These are phyloP conservation scores for Gallinago media DNA, from an alignment of 2,113 vertebrate species.

Conservation along the genomic window DNA sequence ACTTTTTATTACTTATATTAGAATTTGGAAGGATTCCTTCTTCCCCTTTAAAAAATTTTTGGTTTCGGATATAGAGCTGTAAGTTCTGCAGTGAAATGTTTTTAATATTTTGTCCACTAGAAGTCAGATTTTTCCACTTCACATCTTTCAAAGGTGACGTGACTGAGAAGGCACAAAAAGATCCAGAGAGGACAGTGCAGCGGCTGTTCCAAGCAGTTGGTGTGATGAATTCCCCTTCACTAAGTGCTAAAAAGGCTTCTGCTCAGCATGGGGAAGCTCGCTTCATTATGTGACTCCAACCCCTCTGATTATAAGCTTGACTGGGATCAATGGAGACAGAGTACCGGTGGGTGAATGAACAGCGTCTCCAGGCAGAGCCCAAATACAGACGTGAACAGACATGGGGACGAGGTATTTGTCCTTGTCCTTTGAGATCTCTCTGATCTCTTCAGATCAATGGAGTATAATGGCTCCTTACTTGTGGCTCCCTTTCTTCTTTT, in stretches of 20 bases:
- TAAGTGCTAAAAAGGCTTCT: slow-evolving; percentile 20
- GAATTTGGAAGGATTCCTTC: background rate
- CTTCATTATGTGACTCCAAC: background rate
- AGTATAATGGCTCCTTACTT: background rate
- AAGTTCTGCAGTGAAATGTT: background rate
- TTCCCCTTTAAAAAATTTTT: background rate
- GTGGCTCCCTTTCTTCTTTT: background rate
- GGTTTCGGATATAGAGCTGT: background rate
- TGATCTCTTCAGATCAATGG: background rate
- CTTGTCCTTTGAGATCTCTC: background rate
- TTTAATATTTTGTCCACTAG: background rate
- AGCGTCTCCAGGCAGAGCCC: background rate
- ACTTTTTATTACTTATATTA: background rate
- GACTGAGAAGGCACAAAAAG: background rate
- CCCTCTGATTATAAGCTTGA: slow-evolving; percentile 1
- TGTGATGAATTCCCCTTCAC: background rate
- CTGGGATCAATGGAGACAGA: slow-evolving; percentile 1
- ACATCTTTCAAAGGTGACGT: background rate
- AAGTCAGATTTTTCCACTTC: slow-evolving; percentile 22
- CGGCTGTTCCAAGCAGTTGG: background rate
- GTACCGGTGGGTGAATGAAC: background rate
- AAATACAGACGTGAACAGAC: background rate
- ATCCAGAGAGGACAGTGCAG: background rate
- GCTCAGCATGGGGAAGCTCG: background rate
- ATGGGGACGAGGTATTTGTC: background rate